Conservation (phyloP, 2,113 vertebrate genomes). For the Phalacrocorax brasilianus region DNA sequence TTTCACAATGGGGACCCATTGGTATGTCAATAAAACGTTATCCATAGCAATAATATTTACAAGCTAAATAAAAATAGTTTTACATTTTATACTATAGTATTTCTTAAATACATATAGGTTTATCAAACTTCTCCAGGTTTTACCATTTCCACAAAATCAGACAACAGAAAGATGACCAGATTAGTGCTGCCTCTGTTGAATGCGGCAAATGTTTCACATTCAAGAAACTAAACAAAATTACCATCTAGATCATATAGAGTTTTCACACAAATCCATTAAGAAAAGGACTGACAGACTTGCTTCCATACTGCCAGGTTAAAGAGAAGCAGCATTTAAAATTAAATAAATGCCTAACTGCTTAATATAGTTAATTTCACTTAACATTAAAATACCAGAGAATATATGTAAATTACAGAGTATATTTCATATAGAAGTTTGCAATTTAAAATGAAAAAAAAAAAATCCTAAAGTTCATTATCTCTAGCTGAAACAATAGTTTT, state of each 20-base stretch:
- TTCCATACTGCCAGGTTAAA: neutral
- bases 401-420: neutral
- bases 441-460: neutral
- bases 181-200: neutral
- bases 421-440: neutral
- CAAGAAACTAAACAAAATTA: neutral
- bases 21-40: neutral
- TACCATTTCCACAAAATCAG: neutral
- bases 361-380: neutral
- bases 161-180: neutral
- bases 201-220: neutral
- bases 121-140: neutral
- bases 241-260: neutral
- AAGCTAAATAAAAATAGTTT: neutral
- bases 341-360: neutral
- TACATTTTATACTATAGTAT: neutral
- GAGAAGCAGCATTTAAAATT: neutral
- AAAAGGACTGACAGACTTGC: neutral
- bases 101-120: neutral
- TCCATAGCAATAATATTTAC: neutral
- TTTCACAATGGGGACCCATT: neutral
- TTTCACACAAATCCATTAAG: neutral
- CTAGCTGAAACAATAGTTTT: neutral
- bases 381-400: neutral
- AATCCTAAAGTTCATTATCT: neutral